Conservation (phyloP, 1,140 invertebrate species). For the Parapsyche elsis region DNA sequence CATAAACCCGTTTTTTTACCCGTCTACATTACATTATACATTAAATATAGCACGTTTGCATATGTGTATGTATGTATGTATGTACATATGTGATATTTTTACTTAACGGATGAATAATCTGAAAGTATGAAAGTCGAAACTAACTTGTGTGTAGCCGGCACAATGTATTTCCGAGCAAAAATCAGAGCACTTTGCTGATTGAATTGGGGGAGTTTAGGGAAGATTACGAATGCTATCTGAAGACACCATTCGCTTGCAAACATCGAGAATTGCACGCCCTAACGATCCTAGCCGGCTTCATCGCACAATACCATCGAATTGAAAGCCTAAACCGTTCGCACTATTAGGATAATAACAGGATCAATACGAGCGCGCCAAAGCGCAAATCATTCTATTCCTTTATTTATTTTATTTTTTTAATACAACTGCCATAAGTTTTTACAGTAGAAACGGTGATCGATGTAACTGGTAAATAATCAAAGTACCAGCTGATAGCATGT, state of each 20-base stretch:
- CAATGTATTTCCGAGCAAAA: background rate
- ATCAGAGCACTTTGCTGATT: slow-evolving; percentile 28
- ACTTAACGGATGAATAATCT: no score
- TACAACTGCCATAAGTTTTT: no score
- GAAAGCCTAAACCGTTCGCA: background rate
- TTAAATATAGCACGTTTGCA: no score
- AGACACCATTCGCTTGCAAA: slow-evolving; percentile 33
- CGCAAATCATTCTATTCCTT: background rate
- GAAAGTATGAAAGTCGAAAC: no score
- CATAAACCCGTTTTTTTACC: no score
- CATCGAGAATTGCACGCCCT: slow-evolving; percentile 14
- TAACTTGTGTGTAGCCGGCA: no score
- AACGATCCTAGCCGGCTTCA: slow-evolving; percentile 6
- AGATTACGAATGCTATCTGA: slow-evolving; percentile 22
- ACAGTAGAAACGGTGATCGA: no score
- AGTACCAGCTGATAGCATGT: background rate
- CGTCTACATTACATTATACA: no score
- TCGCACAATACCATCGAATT: slow-evolving; percentile 1
- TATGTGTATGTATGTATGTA: no score
- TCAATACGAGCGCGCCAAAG: background rate
- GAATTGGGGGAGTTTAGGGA: slow-evolving; percentile 28
- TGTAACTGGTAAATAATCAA: no score
- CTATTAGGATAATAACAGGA: slow-evolving; percentile 8
- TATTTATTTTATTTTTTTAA: no score
- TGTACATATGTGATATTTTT: no score